These are phyloP conservation scores for Cotesia glomerata DNA, from an alignment of 1,140 invertebrate genomes.

Conservation along the genomic window DNA sequence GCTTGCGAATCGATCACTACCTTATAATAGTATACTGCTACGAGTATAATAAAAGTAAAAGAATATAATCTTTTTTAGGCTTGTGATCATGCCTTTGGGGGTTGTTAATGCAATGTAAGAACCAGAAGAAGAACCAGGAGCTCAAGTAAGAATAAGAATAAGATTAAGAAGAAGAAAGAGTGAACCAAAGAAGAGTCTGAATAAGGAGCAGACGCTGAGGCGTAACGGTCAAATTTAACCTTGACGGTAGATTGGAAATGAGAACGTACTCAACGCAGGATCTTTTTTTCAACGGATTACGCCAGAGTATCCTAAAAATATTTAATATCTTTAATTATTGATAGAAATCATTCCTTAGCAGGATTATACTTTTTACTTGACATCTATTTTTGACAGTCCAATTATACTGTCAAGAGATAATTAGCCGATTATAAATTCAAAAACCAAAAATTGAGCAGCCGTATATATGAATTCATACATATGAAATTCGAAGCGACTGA, in stretches of 20 bases:
- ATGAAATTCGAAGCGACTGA: not conserved
- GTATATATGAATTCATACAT: no score
- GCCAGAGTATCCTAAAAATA: not conserved
- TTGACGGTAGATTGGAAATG: not conserved
- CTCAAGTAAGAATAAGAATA: not conserved
- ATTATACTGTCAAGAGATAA: no score
- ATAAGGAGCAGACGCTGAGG: not conserved
- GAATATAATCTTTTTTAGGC: no score
- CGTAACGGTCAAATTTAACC: constrained; percentile 24
- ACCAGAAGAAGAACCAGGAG: no score
- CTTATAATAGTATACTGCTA: no score
- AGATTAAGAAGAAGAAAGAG: not conserved
- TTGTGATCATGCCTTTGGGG: not conserved
- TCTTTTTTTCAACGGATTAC: not conserved
- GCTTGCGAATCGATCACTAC: not conserved
- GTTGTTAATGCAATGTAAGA: not conserved
- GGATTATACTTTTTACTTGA: no score
- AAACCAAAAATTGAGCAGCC: no score
- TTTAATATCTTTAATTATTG: not conserved
- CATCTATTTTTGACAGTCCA: no score
- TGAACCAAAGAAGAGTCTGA: not conserved
- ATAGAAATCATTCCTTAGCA: no score
- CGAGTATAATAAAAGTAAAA: no score
- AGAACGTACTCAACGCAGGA: not conserved
- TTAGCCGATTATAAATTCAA: no score